Conservation (phyloP, 2,888 invertebrate species). For the Watsonalla binaria region DNA sequence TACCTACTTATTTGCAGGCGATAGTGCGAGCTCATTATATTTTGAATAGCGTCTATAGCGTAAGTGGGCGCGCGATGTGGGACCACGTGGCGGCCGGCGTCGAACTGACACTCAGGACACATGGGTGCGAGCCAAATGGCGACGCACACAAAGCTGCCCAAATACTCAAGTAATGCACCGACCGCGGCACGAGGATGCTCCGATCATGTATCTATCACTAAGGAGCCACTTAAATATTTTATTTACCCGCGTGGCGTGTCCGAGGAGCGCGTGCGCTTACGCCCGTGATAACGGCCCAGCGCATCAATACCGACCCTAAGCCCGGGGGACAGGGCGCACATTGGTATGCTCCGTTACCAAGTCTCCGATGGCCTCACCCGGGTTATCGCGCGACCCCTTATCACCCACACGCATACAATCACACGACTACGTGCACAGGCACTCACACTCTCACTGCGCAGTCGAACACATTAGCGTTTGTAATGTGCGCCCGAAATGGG, state of each 20-base stretch:
- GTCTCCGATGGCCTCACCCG: slow-evolving; percentile 24
- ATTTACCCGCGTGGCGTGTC: neutral
- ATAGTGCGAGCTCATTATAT: slow-evolving; percentile 24
- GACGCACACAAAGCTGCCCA: neutral
- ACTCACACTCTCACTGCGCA: slow-evolving; percentile 7
- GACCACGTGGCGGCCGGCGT: neutral
- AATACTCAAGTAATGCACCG: too few species aligned
- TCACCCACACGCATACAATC: slow-evolving; percentile 33
- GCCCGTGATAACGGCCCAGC: slow-evolving; percentile 6
- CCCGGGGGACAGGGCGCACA: neutral
- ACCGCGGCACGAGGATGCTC: neutral
- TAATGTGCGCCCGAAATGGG: slow-evolving; percentile 27
- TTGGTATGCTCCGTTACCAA: slow-evolving; percentile 7
- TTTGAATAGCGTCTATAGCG: slow-evolving; percentile 5
- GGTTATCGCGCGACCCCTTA: slow-evolving; percentile 59
- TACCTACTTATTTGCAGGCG: slow-evolving; percentile 14
- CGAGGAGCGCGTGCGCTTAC: neutral
- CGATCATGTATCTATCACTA: neutral
- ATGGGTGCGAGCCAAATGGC: slow-evolving; percentile 5
- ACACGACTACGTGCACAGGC: slow-evolving; percentile 4
- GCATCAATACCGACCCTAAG: slow-evolving; percentile 3
- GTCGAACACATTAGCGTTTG: neutral
- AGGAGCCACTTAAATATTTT: neutral
- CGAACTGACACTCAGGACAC: slow-evolving; percentile 3
- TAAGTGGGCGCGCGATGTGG: too few species aligned